These are phyloP conservation scores for Diplazon laetatorius DNA, from an alignment of 2,888 invertebrate species.

Conservation along the genomic window DNA sequence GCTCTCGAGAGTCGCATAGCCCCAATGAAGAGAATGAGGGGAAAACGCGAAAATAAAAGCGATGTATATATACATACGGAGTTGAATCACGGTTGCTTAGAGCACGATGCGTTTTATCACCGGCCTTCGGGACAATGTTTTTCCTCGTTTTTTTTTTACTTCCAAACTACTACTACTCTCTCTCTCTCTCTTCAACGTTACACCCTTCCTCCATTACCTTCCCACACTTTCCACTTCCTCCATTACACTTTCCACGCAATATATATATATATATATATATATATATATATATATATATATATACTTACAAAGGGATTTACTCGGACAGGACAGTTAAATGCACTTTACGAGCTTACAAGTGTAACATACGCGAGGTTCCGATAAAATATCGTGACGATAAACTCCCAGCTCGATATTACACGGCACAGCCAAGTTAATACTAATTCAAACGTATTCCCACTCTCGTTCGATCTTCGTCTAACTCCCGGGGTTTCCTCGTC, in stretches of 20 bases:
- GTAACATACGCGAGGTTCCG: conserved; percentile 53
- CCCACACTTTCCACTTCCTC: conserved; percentile 12
- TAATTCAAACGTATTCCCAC: neutral
- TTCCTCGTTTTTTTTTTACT: conserved; percentile 33
- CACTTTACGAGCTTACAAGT: conserved; percentile 60
- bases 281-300: conserved; percentile 46
- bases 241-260: conserved; percentile 2
- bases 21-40: conserved; percentile 11
- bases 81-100: conserved; percentile 37
- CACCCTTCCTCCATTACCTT: too few species aligned
- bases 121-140: conserved; percentile 67
- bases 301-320: conserved; percentile 55
- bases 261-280: conserved; percentile 44
- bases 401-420: neutral
- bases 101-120: conserved; percentile 53
- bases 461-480: too few species aligned
- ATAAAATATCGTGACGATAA: conserved; percentile 51
- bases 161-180: conserved; percentile 1
- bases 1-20: neutral
- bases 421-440: neutral
- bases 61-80: too few species aligned
- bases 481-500: neutral
- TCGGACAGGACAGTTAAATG: conserved; percentile 58
- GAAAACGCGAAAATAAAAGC: conserved; percentile 4
- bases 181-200: conserved; percentile 2